A percentile compares a stretch with the other conserved stretches of the same genome.
phyloP scores from a whole-genome alignment of 2,888 invertebrate species.

The Tholera decimalis region DNA sequence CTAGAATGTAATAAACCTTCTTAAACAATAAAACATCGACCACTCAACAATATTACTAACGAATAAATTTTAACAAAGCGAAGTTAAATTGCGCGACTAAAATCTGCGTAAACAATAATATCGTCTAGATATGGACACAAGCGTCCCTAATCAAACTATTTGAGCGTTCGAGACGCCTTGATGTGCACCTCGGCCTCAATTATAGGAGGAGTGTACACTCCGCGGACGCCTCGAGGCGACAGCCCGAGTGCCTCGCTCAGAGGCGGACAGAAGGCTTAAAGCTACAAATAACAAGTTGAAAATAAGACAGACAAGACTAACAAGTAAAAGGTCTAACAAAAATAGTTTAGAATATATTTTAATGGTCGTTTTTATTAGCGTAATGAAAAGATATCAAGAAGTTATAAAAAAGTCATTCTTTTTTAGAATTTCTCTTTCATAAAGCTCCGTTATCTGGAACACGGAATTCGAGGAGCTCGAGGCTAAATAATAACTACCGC shows the following conservation, averaged over 20 bases:
- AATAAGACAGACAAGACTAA: background rate
- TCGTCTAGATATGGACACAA: conserved; percentile 22
- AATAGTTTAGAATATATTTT: too few relatives aligned
- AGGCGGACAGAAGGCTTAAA: conserved; percentile 32
- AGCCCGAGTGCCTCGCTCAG: conserved; percentile 2
- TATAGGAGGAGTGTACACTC: conserved; percentile 53
- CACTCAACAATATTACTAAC: background rate
- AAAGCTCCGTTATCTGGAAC: background rate
- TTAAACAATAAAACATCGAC: background rate
- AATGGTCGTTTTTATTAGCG: too few relatives aligned
- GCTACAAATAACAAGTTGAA: background rate
- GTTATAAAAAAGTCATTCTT: too few relatives aligned
- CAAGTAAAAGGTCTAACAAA: background rate
- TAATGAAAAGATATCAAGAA: too few relatives aligned
- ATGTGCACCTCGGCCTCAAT: conserved; percentile 66
- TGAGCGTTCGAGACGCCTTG: conserved; percentile 52
- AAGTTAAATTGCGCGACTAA: conserved; percentile 2
- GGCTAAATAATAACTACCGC: too few relatives aligned
- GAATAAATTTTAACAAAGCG: background rate
- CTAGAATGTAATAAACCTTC: background rate
- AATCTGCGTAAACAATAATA: conserved; percentile 19
- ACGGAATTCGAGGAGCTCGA: background rate
- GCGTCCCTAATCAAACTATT: conserved; percentile 51
- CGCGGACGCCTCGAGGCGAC: conserved; percentile 30
- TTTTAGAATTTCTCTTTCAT: too few relatives aligned